Evolutionary conservation across 2,113 vertebrate genomes (phyloP), one percentile per base, ranked within the genome.

Genomic region (Larimichthys crocea): DNA sequence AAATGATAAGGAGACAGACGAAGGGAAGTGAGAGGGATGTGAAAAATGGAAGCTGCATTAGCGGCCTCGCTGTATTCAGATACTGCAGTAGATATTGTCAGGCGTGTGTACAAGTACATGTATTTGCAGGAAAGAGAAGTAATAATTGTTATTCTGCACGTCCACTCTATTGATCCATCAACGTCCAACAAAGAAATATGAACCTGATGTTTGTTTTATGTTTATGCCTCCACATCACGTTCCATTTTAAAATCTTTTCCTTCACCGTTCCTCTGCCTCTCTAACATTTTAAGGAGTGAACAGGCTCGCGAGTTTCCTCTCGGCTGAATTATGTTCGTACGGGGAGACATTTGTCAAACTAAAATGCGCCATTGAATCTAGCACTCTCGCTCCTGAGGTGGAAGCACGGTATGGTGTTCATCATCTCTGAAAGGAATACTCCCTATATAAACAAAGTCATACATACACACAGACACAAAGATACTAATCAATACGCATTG

Each of bases 271-370:
- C 42, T 75, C 44, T 9, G 11, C n/a, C 64, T 62, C 10, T 44
- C 2, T 29, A 9, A 53, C 42, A 68, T 59, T 62, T 68, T 40
- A 40, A 55, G 56, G 46, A 60, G 48, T 53, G 22, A 79, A 65
- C 62, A n/a, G 22, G 12, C 75, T 17, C 9, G 0, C 69, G 74
- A 17, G 57, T 65, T 83, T 85, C 46, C 69, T 61, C 14, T 63
- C 6, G 52, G 46, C 61, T 75, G 49, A 83, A 24, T 83, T 57
- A 61, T 42, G 15, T 12, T 24, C 61, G 56, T 10, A 2, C 20
- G 15, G 73, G 57, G 74, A 78, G 20, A 64, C 73, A 80, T 86
- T 79, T 60, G 57, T 81, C 88, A 82, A 57, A 71, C 48, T 59
- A 49, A 81, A 71, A 79, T 35, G 66, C n/a, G 35, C 29, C 20